Evolutionary conservation across 2,113 vertebrate genomes (phyloP), one percentile per base, ranked within the genome.

Genomic region (Cacatua alba): DNA sequence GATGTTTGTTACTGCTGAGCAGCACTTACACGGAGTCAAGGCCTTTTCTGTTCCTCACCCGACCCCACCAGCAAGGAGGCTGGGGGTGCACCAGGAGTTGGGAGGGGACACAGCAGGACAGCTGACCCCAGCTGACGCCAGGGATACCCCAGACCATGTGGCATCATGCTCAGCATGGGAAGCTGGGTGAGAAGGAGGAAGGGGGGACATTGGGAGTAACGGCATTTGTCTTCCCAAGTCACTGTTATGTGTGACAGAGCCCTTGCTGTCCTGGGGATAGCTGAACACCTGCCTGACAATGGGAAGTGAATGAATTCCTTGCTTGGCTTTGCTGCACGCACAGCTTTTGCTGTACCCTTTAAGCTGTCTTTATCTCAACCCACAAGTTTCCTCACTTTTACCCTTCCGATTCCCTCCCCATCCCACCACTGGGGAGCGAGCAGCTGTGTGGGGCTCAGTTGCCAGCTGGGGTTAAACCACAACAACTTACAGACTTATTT

Each of bases 1-100:
- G 43, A 1, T 57, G 35, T 5, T 57, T 0, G 0, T 26, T 43
- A 2, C 25, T 4, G 6, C 39, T 25, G 10, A 57, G 35, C 67
- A 57, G 57, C 1, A 2, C 57, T 48, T 11, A 48, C 7, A 10
- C 39, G 20, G 16, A 71, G 49, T 29, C 41, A 64, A 71, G 19
- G 29, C 13, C 51, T 33, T 43, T 51, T 12, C 51, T 31, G 60
- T 60, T 67, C 60, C 60, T 28, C 52, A 49, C 13, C 25, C 16
- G 10, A 35, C 29, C 71, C 35, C 37, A 57, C 4, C 29, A 64
- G 20, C 0, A 1, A 72, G 77, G 86, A 59, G 13, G 44, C 43
- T 37, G 28, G 10, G 21, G 19, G 17, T 25, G 19, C 59, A 48
- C 20, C 17, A 10, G 41, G 41, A 64, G 24, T 8, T 65, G 86